Base-by-base conservation (phyloP, 2,888 invertebrate genomes). In the Schizotus pectinicornis region DNA sequence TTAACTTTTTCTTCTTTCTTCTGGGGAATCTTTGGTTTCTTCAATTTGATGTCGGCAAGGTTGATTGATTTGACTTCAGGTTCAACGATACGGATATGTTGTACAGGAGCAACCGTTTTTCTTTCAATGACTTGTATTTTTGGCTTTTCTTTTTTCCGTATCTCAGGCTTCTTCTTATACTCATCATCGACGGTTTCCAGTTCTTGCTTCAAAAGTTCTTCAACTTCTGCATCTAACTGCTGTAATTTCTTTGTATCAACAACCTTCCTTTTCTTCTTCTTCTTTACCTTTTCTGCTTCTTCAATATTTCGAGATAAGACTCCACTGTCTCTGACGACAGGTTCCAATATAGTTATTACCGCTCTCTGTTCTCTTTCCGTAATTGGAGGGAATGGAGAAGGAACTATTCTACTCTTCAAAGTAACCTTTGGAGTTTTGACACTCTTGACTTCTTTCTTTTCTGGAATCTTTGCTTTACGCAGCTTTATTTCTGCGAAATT, bases 341-440 rank as follows among this genome's bases (percentile, higher is more conserved):
- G 76, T 68, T 77, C 69, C 61, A 79, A 67, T 58, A 79, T 62
- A 14, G 78, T 76, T 32, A 80, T 74, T 12, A 72, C 61, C 2
- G 79, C 74, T 47, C 69, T 65, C 42, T 74, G 69, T 64, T 78
- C 76, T 37, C 63, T 34, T 70, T 79, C 77, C 30, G 62, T 63
- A 41, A 63, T 14, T 13, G 80, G 78, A 38, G 81, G 80, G 64
- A 82, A 82, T 47, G 81, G 80, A 1, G 82, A 75, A 65, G 82
- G 83, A 42, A 79, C 82, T n/a, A 91, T 88, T 64, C 88, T 83
- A 73, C 91, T 91, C 71, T 88, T 89, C 0, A 92, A 78, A 71
- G 88, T 83, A 45, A 89, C 81, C 75, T 87, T 89, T 0, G 88
- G 89, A 49, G 90, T 77, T 58, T 69, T 72, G 0, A 61, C 70